Evolutionary conservation across 2,113 vertebrate species (phyloP).

Genomic region (Osmerus eperlanus): DNA sequence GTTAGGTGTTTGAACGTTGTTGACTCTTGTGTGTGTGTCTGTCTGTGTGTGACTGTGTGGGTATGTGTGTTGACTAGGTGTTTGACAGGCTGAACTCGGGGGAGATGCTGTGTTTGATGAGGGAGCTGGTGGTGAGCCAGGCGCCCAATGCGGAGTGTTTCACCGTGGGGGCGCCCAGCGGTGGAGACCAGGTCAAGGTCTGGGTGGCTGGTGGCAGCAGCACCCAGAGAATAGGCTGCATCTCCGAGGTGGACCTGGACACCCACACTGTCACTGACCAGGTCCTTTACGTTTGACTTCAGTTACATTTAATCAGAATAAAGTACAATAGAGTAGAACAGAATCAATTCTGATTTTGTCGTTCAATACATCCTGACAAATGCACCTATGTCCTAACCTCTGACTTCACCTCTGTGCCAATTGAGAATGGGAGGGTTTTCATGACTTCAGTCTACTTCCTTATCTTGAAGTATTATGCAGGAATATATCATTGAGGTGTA

Average conservation of each 20-base stretch:
- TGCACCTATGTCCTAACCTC: too few species aligned
- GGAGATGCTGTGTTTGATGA: constrained; percentile 86
- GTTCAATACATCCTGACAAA: too few species aligned
- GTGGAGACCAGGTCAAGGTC: constrained; percentile 47
- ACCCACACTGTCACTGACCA: constrained; percentile 69
- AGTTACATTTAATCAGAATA: too few species aligned
- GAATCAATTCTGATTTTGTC: too few species aligned
- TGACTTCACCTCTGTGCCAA: too few species aligned
- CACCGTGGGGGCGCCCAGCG: constrained; percentile 47
- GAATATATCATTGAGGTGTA: too few species aligned
- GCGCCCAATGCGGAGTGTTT: constrained; percentile 79
- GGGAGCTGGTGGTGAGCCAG: constrained; percentile 69
- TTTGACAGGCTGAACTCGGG: constrained; percentile 88
- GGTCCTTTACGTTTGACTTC: constrained; percentile 62
- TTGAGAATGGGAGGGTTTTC: too few species aligned
- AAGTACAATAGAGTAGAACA: not conserved
- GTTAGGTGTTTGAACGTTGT: not conserved
- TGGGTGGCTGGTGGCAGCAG: constrained; percentile 89
- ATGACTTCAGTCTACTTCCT: too few species aligned
- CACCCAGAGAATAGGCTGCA: constrained; percentile 71
- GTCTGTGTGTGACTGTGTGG: not conserved
- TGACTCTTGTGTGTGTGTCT: not conserved
- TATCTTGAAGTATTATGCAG: too few species aligned
- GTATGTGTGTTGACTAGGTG: constrained; percentile 45
- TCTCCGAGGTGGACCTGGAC: constrained; percentile 79